Conservation (phyloP, 2,797 vertebrate species). For the Lithobates sylvaticus region DNA sequence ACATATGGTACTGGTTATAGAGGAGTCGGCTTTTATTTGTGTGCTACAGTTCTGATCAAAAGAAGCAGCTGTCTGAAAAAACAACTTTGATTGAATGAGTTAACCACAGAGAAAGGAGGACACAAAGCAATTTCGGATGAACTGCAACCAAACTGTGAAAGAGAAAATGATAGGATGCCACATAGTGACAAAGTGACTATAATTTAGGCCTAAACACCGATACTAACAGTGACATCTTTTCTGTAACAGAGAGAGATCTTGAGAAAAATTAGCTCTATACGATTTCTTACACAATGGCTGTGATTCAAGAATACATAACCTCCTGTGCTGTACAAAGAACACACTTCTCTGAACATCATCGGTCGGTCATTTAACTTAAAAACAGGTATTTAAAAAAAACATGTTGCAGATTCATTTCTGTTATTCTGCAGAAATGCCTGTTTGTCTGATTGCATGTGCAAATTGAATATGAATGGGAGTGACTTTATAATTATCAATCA, state of each 20-base stretch:
- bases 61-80: no score
- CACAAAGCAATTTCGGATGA: background rate
- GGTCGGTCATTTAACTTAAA: no score
- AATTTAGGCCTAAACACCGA: constrained; percentile 27
- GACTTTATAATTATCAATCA: no score
- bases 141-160: background rate
- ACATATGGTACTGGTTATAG: no score
- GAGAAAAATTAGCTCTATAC: background rate
- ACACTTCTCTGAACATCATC: background rate
- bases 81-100: background rate
- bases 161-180: constrained; percentile 22
- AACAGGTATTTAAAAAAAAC: no score
- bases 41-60: no score
- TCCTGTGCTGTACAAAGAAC: background rate
- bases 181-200: constrained; percentile 13
- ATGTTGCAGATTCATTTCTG: no score
- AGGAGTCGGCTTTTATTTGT: no score
- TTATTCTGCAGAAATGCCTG: no score
- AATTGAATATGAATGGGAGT: no score
- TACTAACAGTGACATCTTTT: background rate
- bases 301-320: background rate
- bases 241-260: background rate
- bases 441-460: no score
- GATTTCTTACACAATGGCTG: background rate
- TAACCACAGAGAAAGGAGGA: background rate